Conservation (phyloP, 2,888 invertebrate species). For the Aphelenchoides bicaudatus region DNA sequence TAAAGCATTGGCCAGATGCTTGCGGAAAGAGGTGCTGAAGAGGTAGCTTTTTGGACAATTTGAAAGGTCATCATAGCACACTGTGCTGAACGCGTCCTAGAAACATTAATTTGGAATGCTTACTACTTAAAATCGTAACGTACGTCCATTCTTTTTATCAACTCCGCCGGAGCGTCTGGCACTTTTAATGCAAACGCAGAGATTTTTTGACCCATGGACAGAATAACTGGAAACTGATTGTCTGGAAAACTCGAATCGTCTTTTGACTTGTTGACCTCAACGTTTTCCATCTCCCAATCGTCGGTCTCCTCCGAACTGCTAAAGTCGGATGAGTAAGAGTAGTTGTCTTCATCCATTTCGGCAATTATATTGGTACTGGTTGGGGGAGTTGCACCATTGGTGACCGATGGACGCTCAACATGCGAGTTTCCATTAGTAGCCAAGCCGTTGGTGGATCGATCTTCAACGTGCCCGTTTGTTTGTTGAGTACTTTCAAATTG, state of each 20-base stretch:
- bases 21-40: conserved; percentile 86
- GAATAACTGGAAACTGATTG: background rate
- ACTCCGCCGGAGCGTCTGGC: conserved; percentile 10
- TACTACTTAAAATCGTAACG: background rate
- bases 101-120: too few species aligned
- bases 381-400: conserved; percentile 28
- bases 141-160: conserved; percentile 30
- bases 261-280: background rate
- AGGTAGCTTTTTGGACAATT: conserved; percentile 93
- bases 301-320: too few species aligned
- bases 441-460: conserved; percentile 8
- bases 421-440: conserved; percentile 26
- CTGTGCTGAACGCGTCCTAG: conserved; percentile 91
- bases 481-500: conserved; percentile 1
- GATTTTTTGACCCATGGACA: conserved; percentile 22
- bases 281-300: conserved; percentile 9
- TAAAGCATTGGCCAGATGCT: conserved; percentile 87
- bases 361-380: conserved; percentile 36
- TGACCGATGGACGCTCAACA: background rate
- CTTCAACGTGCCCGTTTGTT: conserved; percentile 16
- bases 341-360: conserved; percentile 21
- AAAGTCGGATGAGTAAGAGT: conserved; percentile 9
- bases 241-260: background rate
- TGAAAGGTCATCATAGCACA: conserved; percentile 97
- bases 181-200: conserved; percentile 24